Conservation (phyloP, 37 sponge, comb jelly and placozoan species). For the Beroe forskalii region DNA sequence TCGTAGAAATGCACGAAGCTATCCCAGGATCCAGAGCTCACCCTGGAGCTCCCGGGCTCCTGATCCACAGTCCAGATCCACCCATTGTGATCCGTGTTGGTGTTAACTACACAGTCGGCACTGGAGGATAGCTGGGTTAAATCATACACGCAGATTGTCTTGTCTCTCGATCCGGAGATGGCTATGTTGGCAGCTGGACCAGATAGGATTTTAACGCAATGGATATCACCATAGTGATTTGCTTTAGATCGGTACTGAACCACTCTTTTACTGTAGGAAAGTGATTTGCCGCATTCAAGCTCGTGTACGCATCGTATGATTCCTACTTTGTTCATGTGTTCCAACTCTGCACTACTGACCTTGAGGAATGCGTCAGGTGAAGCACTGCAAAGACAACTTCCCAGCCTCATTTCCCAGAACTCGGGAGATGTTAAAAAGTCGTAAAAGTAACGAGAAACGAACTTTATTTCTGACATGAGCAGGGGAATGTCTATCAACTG, state of each 20-base stretch:
- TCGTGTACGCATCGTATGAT: not conserved
- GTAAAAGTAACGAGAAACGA: conserved; percentile 40
- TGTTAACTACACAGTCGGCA: not conserved
- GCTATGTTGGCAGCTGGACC: not conserved
- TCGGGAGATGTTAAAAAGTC: conserved; percentile 39
- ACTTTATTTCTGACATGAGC: not conserved
- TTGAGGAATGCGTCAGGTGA: not conserved
- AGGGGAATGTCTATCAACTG: not conserved
- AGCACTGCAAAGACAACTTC: not conserved
- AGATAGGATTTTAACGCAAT: conserved; percentile 31
- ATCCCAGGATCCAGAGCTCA: conserved; percentile 29
- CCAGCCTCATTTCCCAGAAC: conserved; percentile 43
- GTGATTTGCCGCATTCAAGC: not conserved
- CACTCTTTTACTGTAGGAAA: not conserved
- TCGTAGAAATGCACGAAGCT: conserved; percentile 27
- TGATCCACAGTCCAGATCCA: conserved; percentile 60
- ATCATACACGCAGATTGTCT: conserved; percentile 14
- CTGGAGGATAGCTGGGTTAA: not conserved
- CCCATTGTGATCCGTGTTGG: conserved; percentile 50
- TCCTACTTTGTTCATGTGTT: not conserved
- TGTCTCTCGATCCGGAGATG: conserved; percentile 31
- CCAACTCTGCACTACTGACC: not conserved
- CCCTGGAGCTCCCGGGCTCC: conserved; percentile 9
- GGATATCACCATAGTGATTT: conserved; percentile 41
- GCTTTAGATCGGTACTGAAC: not conserved